Evolutionary conservation across 2,888 invertebrate genomes (phyloP), one percentile per base, ranked within the genome.

Genomic region (Amblyteles armatorius): DNA sequence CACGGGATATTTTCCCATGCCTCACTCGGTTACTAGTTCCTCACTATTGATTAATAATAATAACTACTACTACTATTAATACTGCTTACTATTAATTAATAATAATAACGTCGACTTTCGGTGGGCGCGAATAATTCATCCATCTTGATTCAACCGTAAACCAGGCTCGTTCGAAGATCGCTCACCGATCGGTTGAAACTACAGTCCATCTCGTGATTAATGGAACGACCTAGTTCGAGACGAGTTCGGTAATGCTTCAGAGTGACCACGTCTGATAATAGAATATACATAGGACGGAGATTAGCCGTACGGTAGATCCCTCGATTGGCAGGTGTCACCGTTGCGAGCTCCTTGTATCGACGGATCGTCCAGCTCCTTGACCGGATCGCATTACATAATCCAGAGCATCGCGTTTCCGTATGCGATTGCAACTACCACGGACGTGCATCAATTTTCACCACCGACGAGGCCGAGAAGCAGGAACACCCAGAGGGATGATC

Each of bases 191-290:
- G 26, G 2, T 16, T 19, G n/a, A 36, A 68, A 57, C 60, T 73
- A 5, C 50, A 57, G 74, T 71, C 13, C 68, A 82, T 76, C 16
- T 60, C 73, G 33, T 79, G 79, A 82, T 83, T 84, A 84, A 87
- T 83, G 26, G 69, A 86, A 67, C 69, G 65, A 77, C 69, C 72
- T 60, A 50, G 65, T 86, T 83, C 65, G 13, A 40, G 36, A 67
- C 22, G 13, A 67, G 52, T 33, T 40, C 60, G 16, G 29, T n/a
- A 16, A 40, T 36, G 89, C 88, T 89, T 86, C 81, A 71, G 74
- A 63, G 65, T 87, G 86, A 86, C 83, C 85, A 87, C 48, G 71
- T 88, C 82, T 71, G 73, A 57, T 57, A 19, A 76, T 82, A 60
- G 72, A 79, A 82, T 82, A 73, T 73, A 67, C 55, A 82, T 60